These are phyloP conservation scores for Yponomeuta evonymella DNA, from an alignment of 2,888 invertebrate genomes.

Conservation along the genomic window DNA sequence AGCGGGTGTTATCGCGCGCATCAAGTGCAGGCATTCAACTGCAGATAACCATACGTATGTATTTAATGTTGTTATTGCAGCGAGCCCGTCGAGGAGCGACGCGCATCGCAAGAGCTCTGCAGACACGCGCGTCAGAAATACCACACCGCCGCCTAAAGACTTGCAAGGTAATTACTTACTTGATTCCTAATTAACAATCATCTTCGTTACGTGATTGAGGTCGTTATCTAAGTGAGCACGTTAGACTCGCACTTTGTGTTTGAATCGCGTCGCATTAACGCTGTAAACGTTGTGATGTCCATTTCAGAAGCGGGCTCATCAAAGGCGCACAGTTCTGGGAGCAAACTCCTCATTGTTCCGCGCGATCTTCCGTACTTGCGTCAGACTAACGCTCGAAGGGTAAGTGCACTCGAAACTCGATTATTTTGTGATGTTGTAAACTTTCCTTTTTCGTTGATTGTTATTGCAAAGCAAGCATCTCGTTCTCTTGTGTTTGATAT, in stretches of 20 bases:
- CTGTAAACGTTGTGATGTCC: background rate
- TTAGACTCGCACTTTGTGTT: constrained; percentile 8
- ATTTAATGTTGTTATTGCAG: constrained; percentile 47
- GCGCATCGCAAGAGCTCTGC: background rate
- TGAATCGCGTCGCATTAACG: background rate
- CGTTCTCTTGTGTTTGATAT: too few species aligned
- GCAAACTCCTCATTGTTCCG: constrained; percentile 66
- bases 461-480: background rate
- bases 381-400: constrained; percentile 73
- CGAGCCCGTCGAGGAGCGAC: constrained; percentile 13
- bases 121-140: background rate
- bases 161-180: constrained; percentile 36
- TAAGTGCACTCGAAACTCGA: constrained; percentile 29
- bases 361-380: constrained; percentile 70
- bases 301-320: constrained; percentile 62
- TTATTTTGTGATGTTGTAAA: background rate
- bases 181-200: background rate
- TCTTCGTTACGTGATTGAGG: constrained; percentile 15
- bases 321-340: constrained; percentile 49
- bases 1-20: constrained; percentile 49
- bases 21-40: constrained; percentile 53
- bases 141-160: constrained; percentile 37
- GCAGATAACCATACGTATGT: constrained; percentile 42
- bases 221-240: constrained; percentile 7
- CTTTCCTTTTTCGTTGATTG: constrained; percentile 19